phyloP scores from a whole-genome alignment of 37 sponge, comb jelly and placozoan genomes.

The Spongilla lacustris region DNA sequence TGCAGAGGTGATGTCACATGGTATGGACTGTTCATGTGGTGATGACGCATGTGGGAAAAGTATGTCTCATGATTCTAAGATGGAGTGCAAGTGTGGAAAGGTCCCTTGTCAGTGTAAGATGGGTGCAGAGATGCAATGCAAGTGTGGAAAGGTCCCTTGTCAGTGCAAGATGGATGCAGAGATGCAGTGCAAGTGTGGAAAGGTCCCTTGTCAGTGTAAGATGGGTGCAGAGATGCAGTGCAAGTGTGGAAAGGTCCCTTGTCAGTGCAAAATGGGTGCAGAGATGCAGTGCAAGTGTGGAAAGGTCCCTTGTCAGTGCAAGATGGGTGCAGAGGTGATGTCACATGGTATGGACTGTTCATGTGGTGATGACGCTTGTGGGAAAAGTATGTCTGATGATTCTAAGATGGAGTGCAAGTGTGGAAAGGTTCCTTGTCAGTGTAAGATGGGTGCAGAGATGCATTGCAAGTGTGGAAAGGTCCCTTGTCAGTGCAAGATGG shows the following conservation, averaged over 20 bases:
- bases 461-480: background rate
- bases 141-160: background rate
- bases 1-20: background rate
- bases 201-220: background rate
- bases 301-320: conserved; percentile 1
- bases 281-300: background rate
- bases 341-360: background rate
- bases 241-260: background rate
- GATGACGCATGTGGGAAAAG: background rate
- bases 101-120: background rate
- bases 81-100: background rate
- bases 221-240: background rate
- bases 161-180: background rate
- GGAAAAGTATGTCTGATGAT: background rate
- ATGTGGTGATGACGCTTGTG: background rate
- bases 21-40: background rate
- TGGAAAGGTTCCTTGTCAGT: background rate
- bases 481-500: background rate
- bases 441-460: background rate
- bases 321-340: background rate
- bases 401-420: background rate
- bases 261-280: background rate
- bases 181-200: background rate
- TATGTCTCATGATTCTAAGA: too few relatives aligned
- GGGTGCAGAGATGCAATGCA: background rate